Conservation (phyloP, 2,113 vertebrate genomes). For the Chionomys nivalis region DNA sequence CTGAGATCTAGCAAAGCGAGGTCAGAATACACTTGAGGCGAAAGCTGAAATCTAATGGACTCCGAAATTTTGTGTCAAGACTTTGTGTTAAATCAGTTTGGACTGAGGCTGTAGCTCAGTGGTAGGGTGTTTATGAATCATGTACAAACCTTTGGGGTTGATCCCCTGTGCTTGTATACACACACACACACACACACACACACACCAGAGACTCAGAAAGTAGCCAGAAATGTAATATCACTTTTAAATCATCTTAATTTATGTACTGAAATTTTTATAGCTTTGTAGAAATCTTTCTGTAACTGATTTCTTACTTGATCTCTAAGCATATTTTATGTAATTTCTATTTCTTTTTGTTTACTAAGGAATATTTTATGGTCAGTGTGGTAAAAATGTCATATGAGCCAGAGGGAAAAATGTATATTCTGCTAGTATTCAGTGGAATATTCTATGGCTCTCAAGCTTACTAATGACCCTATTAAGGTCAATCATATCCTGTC, state of each 20-base stretch:
- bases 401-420: not conserved
- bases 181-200: not conserved
- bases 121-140: not conserved
- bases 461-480: not conserved
- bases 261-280: not conserved
- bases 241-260: not conserved
- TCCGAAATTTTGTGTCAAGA: not conserved
- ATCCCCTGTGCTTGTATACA: not conserved
- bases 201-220: not conserved
- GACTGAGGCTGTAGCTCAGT: not conserved
- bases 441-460: not conserved
- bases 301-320: slow-evolving; percentile 34
- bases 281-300: not conserved
- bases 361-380: slow-evolving; percentile 45
- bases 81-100: not conserved
- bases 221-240: not conserved
- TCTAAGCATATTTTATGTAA: not conserved
- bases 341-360: slow-evolving; percentile 36
- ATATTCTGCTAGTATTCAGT: slow-evolving; percentile 9
- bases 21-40: not conserved
- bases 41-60: not conserved
- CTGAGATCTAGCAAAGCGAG: not conserved
- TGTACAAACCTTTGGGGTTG: not conserved
- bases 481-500: not conserved
- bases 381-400: not conserved